phyloP scores from a whole-genome alignment of 1,140 invertebrate genomes.

The Palaemon carinicauda region DNA sequence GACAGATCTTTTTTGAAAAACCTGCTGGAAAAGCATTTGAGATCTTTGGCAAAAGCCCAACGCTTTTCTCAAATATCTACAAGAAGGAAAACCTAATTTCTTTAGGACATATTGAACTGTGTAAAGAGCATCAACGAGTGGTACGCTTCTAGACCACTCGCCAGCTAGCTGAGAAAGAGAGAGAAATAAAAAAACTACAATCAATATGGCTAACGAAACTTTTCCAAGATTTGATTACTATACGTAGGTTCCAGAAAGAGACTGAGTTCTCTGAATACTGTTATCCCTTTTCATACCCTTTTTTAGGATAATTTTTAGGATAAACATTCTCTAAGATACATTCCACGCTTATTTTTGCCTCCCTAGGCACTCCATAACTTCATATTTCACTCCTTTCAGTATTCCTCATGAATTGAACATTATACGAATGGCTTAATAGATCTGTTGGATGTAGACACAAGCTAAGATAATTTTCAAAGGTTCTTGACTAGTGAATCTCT shows the following conservation, averaged over 20 bases:
- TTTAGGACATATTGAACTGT: background rate
- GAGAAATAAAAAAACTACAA: background rate
- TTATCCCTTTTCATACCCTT: background rate
- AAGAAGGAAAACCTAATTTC: too few relatives aligned
- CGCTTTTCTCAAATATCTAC: too few relatives aligned
- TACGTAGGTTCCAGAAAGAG: background rate
- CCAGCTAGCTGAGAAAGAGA: background rate
- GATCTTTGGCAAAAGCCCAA: too few relatives aligned
- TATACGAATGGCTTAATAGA: background rate
- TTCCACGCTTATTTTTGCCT: too few relatives aligned
- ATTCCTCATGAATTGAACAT: background rate
- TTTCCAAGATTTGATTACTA: background rate
- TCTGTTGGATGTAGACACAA: background rate
- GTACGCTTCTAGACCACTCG: background rate
- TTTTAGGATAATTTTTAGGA: background rate
- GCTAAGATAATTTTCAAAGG: too few relatives aligned
- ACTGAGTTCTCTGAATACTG: background rate
- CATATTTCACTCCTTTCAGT: too few relatives aligned
- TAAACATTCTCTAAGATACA: too few relatives aligned
- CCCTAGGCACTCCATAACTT: too few relatives aligned
- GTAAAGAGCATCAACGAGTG: background rate
- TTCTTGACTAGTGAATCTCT: too few relatives aligned
- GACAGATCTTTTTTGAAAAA: too few relatives aligned
- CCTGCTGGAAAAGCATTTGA: too few relatives aligned
- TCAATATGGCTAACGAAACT: background rate